Conservation (phyloP, 2,797 vertebrate genomes). For the Hypotaenidia philippensis region DNA sequence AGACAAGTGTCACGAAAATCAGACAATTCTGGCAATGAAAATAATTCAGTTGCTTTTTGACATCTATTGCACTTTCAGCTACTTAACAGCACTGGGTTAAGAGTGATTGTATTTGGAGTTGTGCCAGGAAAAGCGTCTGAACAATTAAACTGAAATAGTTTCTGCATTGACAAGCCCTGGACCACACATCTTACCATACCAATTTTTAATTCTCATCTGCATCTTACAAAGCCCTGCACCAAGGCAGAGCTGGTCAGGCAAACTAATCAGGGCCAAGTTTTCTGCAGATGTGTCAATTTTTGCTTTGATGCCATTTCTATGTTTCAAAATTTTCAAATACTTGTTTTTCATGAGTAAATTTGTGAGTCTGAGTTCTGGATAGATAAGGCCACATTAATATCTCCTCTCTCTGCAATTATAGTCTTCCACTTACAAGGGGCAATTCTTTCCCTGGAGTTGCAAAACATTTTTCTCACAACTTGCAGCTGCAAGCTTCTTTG, state of each 20-base stretch:
- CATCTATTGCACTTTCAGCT: background rate
- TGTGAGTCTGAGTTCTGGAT: background rate
- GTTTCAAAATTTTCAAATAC: background rate
- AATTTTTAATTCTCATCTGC: background rate
- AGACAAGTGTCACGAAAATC: background rate
- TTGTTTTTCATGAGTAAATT: background rate
- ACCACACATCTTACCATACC: background rate
- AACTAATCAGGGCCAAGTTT: background rate
- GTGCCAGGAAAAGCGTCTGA: background rate
- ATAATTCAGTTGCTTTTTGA: background rate
- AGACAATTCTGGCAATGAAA: background rate
- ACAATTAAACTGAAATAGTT: background rate
- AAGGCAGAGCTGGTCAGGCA: background rate
- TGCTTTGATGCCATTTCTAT: rapidly evolving
- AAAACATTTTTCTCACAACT: background rate
- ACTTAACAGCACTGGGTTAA: background rate
- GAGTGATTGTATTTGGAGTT: background rate
- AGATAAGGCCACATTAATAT: background rate
- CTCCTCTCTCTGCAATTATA: background rate
- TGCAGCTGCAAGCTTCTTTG: background rate
- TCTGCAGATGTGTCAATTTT: background rate
- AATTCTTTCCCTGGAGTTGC: background rate
- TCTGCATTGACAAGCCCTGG: background rate
- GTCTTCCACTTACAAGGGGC: background rate
- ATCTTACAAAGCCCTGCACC: background rate